These are phyloP conservation scores for Seriola quinqueradiata DNA, from an alignment of 2,113 vertebrate genomes.

Conservation along the genomic window DNA sequence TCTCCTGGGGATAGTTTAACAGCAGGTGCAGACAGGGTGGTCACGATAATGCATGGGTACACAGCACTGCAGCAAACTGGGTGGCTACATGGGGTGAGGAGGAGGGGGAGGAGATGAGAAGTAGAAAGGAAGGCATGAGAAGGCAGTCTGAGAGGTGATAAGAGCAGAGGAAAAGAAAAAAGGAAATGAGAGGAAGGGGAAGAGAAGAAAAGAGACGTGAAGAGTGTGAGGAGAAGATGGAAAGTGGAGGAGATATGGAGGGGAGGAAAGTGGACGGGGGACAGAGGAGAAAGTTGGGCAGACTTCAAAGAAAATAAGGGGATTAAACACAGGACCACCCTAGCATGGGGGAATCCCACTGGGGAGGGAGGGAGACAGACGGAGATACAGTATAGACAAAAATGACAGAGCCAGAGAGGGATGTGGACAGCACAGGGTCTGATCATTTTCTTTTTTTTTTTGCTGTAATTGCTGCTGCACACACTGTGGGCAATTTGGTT, in stretches of 20 bases:
- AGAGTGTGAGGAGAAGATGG: conserved; percentile 12
- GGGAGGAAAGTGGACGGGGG: neutral
- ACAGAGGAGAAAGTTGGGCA: conserved; percentile 38
- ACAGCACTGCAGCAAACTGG: conserved; percentile 12
- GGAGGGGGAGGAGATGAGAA: conserved; percentile 22
- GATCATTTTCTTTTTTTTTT: neutral
- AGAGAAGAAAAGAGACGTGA: conserved; percentile 14
- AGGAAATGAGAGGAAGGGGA: neutral
- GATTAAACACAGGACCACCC: conserved; percentile 40
- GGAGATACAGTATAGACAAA: neutral
- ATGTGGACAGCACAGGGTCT: neutral
- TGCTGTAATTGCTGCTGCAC: neutral
- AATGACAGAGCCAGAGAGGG: neutral
- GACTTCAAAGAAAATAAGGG: conserved; percentile 55
- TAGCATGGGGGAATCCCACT: conserved; percentile 3
- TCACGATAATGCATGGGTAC: conserved; percentile 59
- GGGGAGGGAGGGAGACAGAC: neutral
- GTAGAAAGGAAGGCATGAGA: conserved; percentile 33
- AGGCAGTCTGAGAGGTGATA: conserved; percentile 19
- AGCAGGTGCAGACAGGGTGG: conserved; percentile 57
- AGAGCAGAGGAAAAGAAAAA: neutral
- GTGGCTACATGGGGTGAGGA: conserved; percentile 3
- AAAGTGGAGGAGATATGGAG: conserved; percentile 17
- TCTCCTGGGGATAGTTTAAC: conserved; percentile 58
- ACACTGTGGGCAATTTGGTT: neutral